Conservation (phyloP, 2,113 vertebrate species). For the Oophaga pumilio region DNA sequence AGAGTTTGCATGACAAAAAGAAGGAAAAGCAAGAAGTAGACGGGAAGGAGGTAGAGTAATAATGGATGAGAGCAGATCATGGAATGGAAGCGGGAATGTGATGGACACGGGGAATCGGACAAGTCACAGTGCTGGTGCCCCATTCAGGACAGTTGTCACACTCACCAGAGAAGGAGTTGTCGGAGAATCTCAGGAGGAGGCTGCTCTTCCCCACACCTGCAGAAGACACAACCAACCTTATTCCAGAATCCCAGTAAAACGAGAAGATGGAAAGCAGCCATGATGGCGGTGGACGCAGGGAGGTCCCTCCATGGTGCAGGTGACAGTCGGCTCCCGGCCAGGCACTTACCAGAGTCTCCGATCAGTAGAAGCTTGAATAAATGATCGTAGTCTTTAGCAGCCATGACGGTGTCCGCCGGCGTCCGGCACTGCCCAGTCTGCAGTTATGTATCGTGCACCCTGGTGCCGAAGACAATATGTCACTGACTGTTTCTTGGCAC, state of each 20-base stretch:
- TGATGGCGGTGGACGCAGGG: neutral
- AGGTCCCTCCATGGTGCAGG: neutral
- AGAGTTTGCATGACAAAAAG: neutral
- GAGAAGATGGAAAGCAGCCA: no score
- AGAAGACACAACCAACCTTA: slow-evolving; percentile 20
- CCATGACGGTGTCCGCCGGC: slow-evolving; percentile 64
- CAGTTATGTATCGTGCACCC: neutral
- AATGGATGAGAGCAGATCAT: neutral
- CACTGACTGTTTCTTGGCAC: no score
- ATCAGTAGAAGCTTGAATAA: slow-evolving; percentile 86
- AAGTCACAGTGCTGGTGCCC: neutral
- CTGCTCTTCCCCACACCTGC: slow-evolving; percentile 86
- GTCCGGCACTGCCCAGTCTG: neutral
- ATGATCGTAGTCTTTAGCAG: slow-evolving; percentile 81
- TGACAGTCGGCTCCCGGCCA: no score
- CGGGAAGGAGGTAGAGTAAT: neutral
- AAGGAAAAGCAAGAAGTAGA: no score
- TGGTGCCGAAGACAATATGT: neutral
- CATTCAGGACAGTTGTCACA: neutral
- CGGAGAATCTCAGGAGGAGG: slow-evolving; percentile 80
- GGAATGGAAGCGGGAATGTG: neutral
- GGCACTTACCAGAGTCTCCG: slow-evolving; percentile 80
- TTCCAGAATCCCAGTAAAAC: no score
- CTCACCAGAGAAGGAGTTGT: slow-evolving; percentile 85
- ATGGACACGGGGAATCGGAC: neutral